Percentiles rank a stretch among this genome's conserved stretches.
Evolutionary conservation across 2,797 vertebrate genomes (phyloP).

Genomic region (Spinus olivaceus): DNA sequence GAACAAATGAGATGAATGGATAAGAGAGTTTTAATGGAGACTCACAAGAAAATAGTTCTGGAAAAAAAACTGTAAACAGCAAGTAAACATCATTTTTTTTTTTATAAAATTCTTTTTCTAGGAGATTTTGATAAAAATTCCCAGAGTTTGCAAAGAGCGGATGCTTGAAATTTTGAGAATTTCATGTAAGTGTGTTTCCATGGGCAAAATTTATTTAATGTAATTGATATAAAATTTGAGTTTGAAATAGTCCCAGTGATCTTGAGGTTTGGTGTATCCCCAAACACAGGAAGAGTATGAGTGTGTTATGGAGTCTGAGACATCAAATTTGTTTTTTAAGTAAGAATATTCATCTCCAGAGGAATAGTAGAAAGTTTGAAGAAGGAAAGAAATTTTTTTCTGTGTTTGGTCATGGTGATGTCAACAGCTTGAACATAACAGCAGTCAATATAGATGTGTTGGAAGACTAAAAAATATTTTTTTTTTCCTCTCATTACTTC

Average conservation of each 20-base stretch:
- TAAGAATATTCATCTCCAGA: neutral
- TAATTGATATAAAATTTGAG: neutral
- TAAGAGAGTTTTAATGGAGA: neutral
- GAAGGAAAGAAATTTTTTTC: neutral
- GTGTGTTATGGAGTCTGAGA: neutral
- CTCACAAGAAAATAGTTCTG: neutral
- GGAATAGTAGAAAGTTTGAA: accelerated
- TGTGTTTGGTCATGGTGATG: neutral
- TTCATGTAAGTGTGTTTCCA: neutral
- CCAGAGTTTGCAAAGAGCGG: neutral
- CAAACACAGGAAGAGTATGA: neutral
- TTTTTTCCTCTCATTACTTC: neutral
- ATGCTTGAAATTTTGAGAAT: neutral
- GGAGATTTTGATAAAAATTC: neutral
- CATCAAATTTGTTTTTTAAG: neutral
- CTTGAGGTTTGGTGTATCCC: neutral
- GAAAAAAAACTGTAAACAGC: neutral
- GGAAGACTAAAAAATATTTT: neutral
- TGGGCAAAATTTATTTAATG: neutral
- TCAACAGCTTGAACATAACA: neutral
- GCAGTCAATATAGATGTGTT: neutral
- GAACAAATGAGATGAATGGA: neutral
- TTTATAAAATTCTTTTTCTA: neutral
- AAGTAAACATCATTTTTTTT: neutral
- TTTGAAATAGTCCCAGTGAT: neutral